Base-by-base conservation (phyloP, 2,888 invertebrate species). In the Perdita meconis region DNA sequence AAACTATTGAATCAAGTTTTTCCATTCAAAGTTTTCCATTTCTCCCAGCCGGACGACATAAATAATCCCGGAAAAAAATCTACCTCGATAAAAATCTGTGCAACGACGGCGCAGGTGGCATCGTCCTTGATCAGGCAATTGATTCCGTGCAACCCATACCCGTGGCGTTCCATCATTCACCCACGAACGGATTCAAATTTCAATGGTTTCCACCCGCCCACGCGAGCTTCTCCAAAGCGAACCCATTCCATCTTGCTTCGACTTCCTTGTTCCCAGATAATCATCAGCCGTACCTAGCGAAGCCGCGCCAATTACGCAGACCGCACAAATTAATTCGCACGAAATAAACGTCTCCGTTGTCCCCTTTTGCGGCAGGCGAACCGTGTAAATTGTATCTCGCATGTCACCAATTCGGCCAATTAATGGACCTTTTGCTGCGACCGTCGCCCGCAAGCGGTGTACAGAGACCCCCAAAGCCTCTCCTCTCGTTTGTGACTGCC, bases 321-420 rank as follows among this genome's bases (percentile, higher is more conserved):
- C 19, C 51, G 36, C 50, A 50, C 50, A 38, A 57, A 63, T 74
- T 75, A 34, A 55, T 59, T 73, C 59, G 67, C 61, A 38, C 61
- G 76, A 67, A 59, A 63, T 47, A 61, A 63, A 60, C 53, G 68
- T 42, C 59, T 26, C 22, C 50, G 55, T 77, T 59, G 51, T 47
- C n/a, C 77, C 61, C 42, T 26, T 57, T 53, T 10, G 22, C 8
- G 22, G 2, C 30, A 47, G n/a, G 4, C 57, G 36, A 44, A 38
- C 63, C 63, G 38, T 68, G 42, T 19, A 60, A 51, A 74, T 64
- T 74, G 73, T 57, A 64, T 72, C 67, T 34, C 67, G 40, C 55
- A 55, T 61, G 42, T 64, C 50, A 53, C 55, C 51, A 64, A 75
- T 74, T 74, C 75, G 53, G 44, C 74, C 75, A 75, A 75, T 75